A percentile compares a stretch with the other conserved stretches of the same genome.
Evolutionary conservation across 2,888 invertebrate species (phyloP).

Genomic region (Drosophila neutralis): DNA sequence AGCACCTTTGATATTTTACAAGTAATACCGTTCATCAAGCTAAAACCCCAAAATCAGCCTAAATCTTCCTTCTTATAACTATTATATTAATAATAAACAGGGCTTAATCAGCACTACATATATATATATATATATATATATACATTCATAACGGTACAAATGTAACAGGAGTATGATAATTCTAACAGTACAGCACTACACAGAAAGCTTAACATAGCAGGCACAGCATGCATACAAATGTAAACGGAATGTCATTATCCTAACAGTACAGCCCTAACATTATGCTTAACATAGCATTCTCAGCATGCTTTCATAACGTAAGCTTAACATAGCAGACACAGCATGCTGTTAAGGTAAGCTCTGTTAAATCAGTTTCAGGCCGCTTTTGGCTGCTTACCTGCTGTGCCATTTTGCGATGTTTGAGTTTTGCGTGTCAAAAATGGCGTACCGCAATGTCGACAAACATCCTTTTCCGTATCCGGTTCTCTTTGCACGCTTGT

Average conservation of each 20-base stretch:
- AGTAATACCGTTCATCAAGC: not conserved
- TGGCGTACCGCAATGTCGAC: conserved; percentile 70
- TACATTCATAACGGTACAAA: not conserved
- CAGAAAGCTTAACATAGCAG: not conserved
- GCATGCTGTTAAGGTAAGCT: conserved; percentile 8
- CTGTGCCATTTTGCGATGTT: conserved; percentile 32
- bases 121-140: not conserved
- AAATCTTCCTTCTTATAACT: too few relatives aligned
- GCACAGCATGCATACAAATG: not conserved
- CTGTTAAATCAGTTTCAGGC: not conserved
- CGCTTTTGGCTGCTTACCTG: conserved; percentile 24
- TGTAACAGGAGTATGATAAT: not conserved
- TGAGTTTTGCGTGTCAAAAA: conserved; percentile 45
- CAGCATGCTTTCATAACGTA: not conserved
- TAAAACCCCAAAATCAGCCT: not conserved
- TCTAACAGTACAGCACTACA: not conserved
- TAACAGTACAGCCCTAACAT: not conserved
- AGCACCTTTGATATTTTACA: not conserved
- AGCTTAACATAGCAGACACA: not conserved
- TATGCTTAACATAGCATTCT: not conserved
- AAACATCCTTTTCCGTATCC: conserved; percentile 46
- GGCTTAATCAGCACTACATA: not conserved
- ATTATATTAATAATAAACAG: too few relatives aligned
- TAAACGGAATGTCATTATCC: not conserved
- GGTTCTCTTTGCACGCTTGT: conserved; percentile 1